Base-by-base conservation (phyloP, 1,140 invertebrate species). In the Rhagoletis pomonella region DNA sequence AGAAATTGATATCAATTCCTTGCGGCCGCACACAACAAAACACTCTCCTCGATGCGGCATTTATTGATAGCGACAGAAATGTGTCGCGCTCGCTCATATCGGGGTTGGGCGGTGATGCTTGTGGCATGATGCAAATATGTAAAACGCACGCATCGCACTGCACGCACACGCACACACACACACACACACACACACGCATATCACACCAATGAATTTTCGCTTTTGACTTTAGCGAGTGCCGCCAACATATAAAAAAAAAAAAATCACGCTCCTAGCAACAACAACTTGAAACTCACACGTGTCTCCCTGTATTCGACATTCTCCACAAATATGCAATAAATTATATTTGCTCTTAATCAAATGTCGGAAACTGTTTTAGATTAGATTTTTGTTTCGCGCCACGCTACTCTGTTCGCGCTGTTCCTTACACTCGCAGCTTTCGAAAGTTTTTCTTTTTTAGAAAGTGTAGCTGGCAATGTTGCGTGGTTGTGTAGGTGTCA, bases 331-430 rank as follows among this genome's bases (percentile, higher is more conserved):
- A 2, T 55, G 73, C 73, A 47, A 81, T 81, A 81, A 81, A 81
- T 81, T 81, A 81, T 81, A 81, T 81, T 81, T 81, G 50, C 73
- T 81, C 73, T 81, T 81, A 81, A 81, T 81, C 73, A 81, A 81
- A 14, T 81, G 73, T 81, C 73, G 47, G 73, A 81, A 81, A 81
- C 50, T 55, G 50, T 81, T 73, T 81, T 55, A 81, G 73, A 81
- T 81, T 73, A 55, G 39, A 81, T 55, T 81, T 81, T 62, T 62
- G 60, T 81, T 55, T 55, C 73, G 73, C 39, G 42, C 64, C 4
- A 42, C 55, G 47, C n/a, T 55, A 44, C 14, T 42, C 12, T 67
- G 12, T n/a, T n/a, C 39, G 39, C 42, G 12, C 42, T 81, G 73
- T 81, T 19, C 64, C 29, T 19, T 77, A 39, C 47, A 47, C 69